A percentile compares a stretch with the other conserved stretches of the same genome.
Conservation (phyloP, 2,888 invertebrate genomes). For the Drosophila acutilabella region DNA sequence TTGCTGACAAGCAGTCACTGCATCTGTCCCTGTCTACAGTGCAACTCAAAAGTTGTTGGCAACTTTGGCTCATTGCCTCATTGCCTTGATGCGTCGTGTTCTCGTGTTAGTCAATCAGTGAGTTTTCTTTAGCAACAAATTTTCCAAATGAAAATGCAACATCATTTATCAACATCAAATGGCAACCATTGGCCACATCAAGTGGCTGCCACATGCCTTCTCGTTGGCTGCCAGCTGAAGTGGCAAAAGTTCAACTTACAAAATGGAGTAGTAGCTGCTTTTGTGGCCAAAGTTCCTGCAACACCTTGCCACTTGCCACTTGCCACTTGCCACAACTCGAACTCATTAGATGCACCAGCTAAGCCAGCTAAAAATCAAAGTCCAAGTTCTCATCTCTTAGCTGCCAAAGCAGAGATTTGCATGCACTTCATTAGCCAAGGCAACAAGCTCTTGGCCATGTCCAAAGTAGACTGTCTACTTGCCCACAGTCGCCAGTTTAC, state of each 20-base stretch:
- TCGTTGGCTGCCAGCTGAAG: conserved; percentile 43
- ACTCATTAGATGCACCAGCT: conserved; percentile 62
- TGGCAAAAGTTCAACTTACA: conserved; percentile 47
- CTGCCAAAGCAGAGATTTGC: conserved; percentile 57
- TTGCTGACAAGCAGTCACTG: conserved; percentile 77
- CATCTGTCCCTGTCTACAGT: conserved; percentile 50
- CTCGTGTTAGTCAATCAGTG: conserved; percentile 75
- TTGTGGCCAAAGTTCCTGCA: conserved; percentile 36
- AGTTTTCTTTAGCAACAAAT: conserved; percentile 77
- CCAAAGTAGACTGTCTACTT: background rate
- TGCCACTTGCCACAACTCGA: conserved; percentile 47
- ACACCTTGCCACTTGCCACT: conserved; percentile 28
- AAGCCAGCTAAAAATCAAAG: conserved; percentile 46
- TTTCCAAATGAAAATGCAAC: conserved; percentile 79
- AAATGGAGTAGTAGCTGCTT: conserved; percentile 47
- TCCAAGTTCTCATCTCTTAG: conserved; percentile 12
- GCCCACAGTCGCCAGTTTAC: background rate
- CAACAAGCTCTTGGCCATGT: conserved; percentile 10
- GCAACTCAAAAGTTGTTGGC: conserved; percentile 37
- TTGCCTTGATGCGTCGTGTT: conserved; percentile 47
- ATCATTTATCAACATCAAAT: conserved; percentile 79
- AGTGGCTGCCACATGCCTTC: conserved; percentile 48
- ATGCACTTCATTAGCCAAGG: conserved; percentile 75
- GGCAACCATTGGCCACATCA: conserved; percentile 66
- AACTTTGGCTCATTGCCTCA: conserved; percentile 50